Evolutionary conservation across 2,113 vertebrate genomes (phyloP), one percentile per base, ranked within the genome.

Genomic region (Mesembrinibis cayennensis): DNA sequence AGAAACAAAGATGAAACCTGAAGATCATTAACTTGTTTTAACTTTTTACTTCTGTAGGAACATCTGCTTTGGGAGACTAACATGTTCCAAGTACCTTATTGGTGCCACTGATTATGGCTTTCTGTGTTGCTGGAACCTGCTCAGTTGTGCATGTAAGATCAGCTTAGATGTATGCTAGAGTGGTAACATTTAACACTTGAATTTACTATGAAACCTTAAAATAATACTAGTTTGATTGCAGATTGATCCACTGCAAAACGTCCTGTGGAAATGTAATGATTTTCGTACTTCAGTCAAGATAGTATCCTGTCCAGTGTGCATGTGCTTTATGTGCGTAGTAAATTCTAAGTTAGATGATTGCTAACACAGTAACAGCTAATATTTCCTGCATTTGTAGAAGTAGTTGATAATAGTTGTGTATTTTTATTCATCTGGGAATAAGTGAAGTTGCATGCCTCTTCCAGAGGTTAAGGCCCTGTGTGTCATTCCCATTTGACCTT

Each of bases 91-190:
- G 90, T 99, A 99, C 97, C 98, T 99, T 90, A 97, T 99, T 70
- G 98, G 98, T 91, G 97, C 98, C 70, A 99, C 98, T n/a, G 97
- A 95, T 44, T 94, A 87, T 71, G 98, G 98, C 82, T 98, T 99
- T 82, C 98, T 99, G 44, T 99, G 98, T 98, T 99, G 99, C 97
- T 99, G 99, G 99, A 99, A 99, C 97, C 98, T 99, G 50, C 99
- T 99, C 97, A 99, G 98, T 65, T 99, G 99, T 98, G 96, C 98
- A 93, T 73, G 99, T 99, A 98, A 98, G 99, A 90, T 71, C 34
- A 49, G 79, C 85, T 94, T 58, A 42, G 87, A 42, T 10, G 16
- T 63, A 34, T 89, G 34, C 49, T 32, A 13, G 17, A 69, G 15
- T 50, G 38, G 47, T 65, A 63, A 79, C 25, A 29, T 50, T 55